Conservation (phyloP, 2,113 vertebrate species). For the Canis aureus region DNA sequence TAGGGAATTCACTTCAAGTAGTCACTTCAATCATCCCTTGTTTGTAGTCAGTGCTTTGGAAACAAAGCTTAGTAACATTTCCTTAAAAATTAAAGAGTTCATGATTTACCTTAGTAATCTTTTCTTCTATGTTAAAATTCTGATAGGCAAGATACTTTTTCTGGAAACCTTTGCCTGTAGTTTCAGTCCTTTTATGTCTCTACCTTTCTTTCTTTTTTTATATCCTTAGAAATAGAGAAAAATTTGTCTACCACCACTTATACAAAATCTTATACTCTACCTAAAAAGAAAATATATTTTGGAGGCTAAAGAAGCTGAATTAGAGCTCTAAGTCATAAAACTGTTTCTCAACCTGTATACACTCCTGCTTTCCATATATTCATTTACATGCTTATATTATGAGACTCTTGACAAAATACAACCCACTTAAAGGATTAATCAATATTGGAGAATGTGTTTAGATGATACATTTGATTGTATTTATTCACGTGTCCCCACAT, state of each 20-base stretch:
- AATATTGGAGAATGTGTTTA: background rate
- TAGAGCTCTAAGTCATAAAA: background rate
- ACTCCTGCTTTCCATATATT: background rate
- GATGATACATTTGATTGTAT: background rate
- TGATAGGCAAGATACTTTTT: background rate
- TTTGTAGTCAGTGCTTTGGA: background rate
- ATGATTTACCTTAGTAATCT: background rate
- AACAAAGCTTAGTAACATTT: background rate
- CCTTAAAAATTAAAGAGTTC: slow-evolving; percentile 25
- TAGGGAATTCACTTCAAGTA: background rate
- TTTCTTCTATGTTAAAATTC: slow-evolving; percentile 27
- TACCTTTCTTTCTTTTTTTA: background rate
- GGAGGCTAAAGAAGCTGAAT: background rate
- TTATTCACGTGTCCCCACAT: background rate
- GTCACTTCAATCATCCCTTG: background rate
- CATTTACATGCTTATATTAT: background rate
- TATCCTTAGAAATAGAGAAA: background rate
- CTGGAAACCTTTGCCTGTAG: background rate
- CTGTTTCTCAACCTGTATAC: background rate
- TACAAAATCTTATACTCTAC: background rate
- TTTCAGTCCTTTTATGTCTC: background rate
- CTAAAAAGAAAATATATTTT: background rate
- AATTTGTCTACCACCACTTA: background rate
- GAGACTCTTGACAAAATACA: slow-evolving; percentile 12
- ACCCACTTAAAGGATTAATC: background rate